A percentile compares a stretch with the other conserved stretches of the same genome.
Conservation (phyloP, 2,888 invertebrate species). For the Lysandra coridon region DNA sequence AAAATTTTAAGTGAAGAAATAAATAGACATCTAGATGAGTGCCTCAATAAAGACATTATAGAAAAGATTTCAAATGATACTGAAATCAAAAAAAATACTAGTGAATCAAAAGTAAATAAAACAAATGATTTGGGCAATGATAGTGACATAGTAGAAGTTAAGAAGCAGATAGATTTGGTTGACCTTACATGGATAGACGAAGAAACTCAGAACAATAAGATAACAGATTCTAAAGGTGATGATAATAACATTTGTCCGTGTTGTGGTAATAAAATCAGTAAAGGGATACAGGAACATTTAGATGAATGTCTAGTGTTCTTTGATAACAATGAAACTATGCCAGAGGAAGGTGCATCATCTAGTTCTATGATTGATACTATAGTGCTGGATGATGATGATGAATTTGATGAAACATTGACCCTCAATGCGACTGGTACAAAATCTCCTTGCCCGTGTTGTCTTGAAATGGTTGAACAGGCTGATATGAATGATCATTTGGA, state of each 20-base stretch:
- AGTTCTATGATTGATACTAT: constrained; percentile 51
- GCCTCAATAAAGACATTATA: constrained; percentile 65
- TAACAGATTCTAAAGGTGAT: constrained; percentile 46
- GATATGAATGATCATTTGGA: constrained; percentile 83
- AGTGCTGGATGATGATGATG: constrained; percentile 58
- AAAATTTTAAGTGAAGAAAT: constrained; percentile 58
- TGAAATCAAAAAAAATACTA: background rate
- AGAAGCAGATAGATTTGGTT: constrained; percentile 30
- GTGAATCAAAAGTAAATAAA: constrained; percentile 6
- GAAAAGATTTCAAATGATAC: constrained; percentile 48
- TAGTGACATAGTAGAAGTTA: constrained; percentile 33
- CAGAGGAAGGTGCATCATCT: constrained; percentile 54
- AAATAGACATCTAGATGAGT: constrained; percentile 72
- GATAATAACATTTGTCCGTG: constrained; percentile 63
- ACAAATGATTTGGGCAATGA: background rate
- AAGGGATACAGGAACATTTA: constrained; percentile 67
- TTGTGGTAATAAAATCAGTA: constrained; percentile 58
- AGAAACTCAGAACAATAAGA: constrained; percentile 37
- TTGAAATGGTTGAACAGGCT: constrained; percentile 69
- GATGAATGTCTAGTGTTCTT: constrained; percentile 74
- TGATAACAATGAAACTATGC: constrained; percentile 68
- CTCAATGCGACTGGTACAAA: constrained; percentile 72
- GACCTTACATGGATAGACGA: constrained; percentile 19
- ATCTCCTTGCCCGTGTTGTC: constrained; percentile 82
- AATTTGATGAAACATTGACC: constrained; percentile 59